Percentiles rank a stretch among this genome's conserved stretches.
Conservation (phyloP, 2,797 vertebrate species). For the Masticophis lateralis region DNA sequence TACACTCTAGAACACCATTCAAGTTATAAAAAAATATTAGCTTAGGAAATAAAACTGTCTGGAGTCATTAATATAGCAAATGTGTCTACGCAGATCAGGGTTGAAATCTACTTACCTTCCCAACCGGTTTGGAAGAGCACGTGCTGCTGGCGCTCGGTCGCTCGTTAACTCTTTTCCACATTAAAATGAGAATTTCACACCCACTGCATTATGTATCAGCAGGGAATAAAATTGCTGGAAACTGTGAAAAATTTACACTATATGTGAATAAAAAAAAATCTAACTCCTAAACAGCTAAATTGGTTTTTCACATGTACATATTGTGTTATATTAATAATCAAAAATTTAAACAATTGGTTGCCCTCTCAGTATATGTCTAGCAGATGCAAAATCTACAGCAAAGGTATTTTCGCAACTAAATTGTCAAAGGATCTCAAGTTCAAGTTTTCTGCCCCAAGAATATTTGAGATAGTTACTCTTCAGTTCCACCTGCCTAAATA, state of each 20-base stretch:
- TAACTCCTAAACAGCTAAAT: not conserved
- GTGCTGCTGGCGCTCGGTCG: too few relatives aligned
- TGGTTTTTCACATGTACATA: not conserved
- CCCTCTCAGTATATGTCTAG: not conserved
- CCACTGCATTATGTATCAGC: not conserved
- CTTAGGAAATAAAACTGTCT: not conserved
- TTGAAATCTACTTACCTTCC: too few relatives aligned
- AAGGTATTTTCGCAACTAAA: not conserved
- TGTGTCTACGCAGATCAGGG: not conserved
- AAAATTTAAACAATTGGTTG: not conserved
- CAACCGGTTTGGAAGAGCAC: too few relatives aligned
- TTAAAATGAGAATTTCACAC: not conserved
- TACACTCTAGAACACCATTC: not conserved
- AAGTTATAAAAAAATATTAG: conserved; percentile 2
- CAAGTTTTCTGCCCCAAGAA: not conserved
- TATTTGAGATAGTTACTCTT: not conserved
- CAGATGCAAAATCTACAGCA: not conserved
- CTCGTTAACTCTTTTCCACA: not conserved
- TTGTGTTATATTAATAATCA: not conserved
- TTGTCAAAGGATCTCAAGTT: not conserved
- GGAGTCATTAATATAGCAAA: not conserved
- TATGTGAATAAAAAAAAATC: not conserved
- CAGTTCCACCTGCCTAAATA: not conserved
- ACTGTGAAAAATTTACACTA: not conserved
- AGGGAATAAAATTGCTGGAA: not conserved